phyloP scores from a whole-genome alignment of 2,888 invertebrate genomes.

The Ormyrus nitidulus region DNA sequence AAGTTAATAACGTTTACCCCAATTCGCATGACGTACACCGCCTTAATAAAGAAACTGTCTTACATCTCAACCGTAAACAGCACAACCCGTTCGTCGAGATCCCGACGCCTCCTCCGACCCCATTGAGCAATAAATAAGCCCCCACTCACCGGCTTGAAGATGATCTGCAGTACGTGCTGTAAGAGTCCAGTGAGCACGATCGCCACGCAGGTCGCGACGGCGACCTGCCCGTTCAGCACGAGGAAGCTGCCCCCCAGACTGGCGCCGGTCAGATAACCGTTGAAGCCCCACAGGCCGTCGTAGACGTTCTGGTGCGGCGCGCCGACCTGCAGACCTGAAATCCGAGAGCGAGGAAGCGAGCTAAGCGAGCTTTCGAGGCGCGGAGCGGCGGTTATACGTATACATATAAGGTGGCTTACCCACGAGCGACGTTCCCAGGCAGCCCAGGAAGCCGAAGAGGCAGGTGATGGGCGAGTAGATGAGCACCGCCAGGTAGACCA shows the following conservation, averaged over 20 bases:
- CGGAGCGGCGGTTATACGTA: too few relatives aligned
- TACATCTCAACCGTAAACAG: too few relatives aligned
- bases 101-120: too few relatives aligned
- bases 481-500: slow-evolving; percentile 72
- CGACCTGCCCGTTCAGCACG: slow-evolving; percentile 71
- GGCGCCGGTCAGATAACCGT: slow-evolving; percentile 73
- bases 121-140: too few relatives aligned
- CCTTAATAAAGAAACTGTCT: too few relatives aligned
- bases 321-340: slow-evolving; percentile 62
- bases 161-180: slow-evolving; percentile 67
- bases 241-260: slow-evolving; percentile 73
- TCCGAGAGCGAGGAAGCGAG: too few relatives aligned
- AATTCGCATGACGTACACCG: too few relatives aligned
- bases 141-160: slow-evolving; percentile 66
- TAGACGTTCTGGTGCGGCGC: slow-evolving; percentile 67
- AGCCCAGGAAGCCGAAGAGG: slow-evolving; percentile 72
- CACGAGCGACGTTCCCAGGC: slow-evolving; percentile 70
- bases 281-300: slow-evolving; percentile 75
- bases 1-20: too few relatives aligned
- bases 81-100: too few relatives aligned
- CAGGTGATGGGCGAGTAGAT: slow-evolving; percentile 75
- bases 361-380: too few relatives aligned
- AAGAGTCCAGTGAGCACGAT: slow-evolving; percentile 71
- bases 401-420: slow-evolving; percentile 64
- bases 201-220: slow-evolving; percentile 67